These are phyloP conservation scores for Argynnis bischoffii DNA, from an alignment of 2,888 invertebrate species.

Conservation along the genomic window DNA sequence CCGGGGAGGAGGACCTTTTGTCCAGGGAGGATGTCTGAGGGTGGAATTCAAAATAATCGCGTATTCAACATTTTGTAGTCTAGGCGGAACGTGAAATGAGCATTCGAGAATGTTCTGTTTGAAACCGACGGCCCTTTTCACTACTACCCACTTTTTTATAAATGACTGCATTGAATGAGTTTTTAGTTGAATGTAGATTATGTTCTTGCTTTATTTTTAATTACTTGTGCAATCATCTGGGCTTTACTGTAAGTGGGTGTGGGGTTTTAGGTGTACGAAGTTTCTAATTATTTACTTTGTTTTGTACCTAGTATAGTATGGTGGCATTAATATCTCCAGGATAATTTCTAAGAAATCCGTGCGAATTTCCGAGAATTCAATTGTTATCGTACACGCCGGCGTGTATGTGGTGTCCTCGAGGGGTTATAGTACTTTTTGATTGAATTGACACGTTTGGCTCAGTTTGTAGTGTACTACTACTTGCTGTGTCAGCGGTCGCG, in stretches of 20 bases:
- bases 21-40: constrained; percentile 52
- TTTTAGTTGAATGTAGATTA: constrained; percentile 14
- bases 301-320: too few relatives aligned
- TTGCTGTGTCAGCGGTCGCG: too few relatives aligned
- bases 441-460: too few relatives aligned
- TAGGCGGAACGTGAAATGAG: constrained; percentile 28
- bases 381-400: too few relatives aligned
- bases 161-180: constrained; percentile 9
- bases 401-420: too few relatives aligned
- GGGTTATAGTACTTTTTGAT: too few relatives aligned
- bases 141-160: constrained; percentile 9
- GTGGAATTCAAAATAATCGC: constrained; percentile 41
- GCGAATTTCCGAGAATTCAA: too few relatives aligned
- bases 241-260: not conserved
- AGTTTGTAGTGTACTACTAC: too few relatives aligned
- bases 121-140: constrained; percentile 27
- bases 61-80: constrained; percentile 39
- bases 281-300: too few relatives aligned
- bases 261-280: not conserved
- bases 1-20: constrained; percentile 59
- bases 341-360: too few relatives aligned
- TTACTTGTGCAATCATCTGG: constrained; percentile 1
- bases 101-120: constrained; percentile 33
- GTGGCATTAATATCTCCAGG: too few relatives aligned
- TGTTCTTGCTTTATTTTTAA: constrained; percentile 12